These are phyloP conservation scores for Cheilosia variabilis DNA, from an alignment of 2,888 invertebrate species.

Conservation along the genomic window DNA sequence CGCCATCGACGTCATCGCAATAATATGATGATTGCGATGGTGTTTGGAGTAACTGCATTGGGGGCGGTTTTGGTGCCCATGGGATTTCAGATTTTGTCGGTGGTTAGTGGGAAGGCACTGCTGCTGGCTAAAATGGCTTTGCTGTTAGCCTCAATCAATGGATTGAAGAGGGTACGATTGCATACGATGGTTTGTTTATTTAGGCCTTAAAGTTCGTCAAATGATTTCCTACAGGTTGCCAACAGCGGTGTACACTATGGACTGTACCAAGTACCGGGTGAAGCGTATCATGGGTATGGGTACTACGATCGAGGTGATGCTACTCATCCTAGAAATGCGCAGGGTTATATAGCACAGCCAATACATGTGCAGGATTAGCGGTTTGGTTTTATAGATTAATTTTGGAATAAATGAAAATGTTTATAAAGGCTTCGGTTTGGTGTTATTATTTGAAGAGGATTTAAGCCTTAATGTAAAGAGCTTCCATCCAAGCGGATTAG, in stretches of 20 bases:
- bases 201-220: slow-evolving; percentile 76
- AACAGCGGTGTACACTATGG: slow-evolving; percentile 91
- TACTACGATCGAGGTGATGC: slow-evolving; percentile 81
- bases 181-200: slow-evolving; percentile 32
- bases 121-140: slow-evolving; percentile 92
- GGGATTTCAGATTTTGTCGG: slow-evolving; percentile 93
- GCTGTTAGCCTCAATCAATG: slow-evolving; percentile 91
- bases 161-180: slow-evolving; percentile 87
- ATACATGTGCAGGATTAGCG: slow-evolving; percentile 55
- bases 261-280: slow-evolving; percentile 86
- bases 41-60: slow-evolving; percentile 91
- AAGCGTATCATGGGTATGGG: slow-evolving; percentile 78
- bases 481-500: too few relatives aligned
- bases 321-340: slow-evolving; percentile 80
- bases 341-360: slow-evolving; percentile 77
- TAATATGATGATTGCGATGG: slow-evolving; percentile 90
- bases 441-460: too few relatives aligned
- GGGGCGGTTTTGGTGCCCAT: slow-evolving; percentile 91
- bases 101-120: slow-evolving; percentile 92
- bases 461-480: too few relatives aligned
- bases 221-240: slow-evolving; percentile 86
- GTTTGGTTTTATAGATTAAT: background rate
- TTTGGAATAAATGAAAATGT: background rate
- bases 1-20: slow-evolving; percentile 86
- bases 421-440: background rate